Conservation (phyloP, 92 coral and sea anemone species). For the Zoanthus solanderi region DNA sequence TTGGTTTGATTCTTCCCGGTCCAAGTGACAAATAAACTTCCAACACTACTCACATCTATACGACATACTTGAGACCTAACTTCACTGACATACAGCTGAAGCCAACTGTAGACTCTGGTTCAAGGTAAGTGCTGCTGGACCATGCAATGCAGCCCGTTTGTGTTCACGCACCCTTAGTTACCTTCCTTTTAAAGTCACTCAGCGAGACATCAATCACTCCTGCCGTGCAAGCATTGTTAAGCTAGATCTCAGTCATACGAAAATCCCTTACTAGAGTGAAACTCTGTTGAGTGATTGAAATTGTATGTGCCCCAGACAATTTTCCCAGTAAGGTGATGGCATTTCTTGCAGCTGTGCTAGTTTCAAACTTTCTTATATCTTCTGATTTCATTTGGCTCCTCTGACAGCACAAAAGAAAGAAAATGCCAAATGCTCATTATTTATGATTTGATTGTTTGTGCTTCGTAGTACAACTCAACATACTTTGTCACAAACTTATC, state of each 20-base stretch:
- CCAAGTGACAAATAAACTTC: slow-evolving; percentile 34
- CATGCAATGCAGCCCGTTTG: slow-evolving; percentile 39
- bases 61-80: slow-evolving; percentile 27
- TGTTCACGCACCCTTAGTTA: background rate
- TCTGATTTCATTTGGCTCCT: slow-evolving; percentile 62
- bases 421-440: slow-evolving; percentile 78
- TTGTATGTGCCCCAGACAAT: slow-evolving; percentile 5
- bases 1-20: slow-evolving; percentile 19
- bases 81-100: slow-evolving; percentile 5
- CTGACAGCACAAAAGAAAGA: slow-evolving; percentile 63
- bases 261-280: slow-evolving; percentile 28
- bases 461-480: slow-evolving; percentile 54
- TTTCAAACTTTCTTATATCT: slow-evolving; percentile 14
- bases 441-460: slow-evolving; percentile 73
- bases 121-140: slow-evolving; percentile 37
- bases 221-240: slow-evolving; percentile 41
- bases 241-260: slow-evolving; percentile 36
- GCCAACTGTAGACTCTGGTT: slow-evolving; percentile 32
- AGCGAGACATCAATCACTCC: slow-evolving; percentile 39
- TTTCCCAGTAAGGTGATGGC: slow-evolving; percentile 25
- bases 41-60: background rate
- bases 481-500: slow-evolving; percentile 57
- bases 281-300: slow-evolving; percentile 19
- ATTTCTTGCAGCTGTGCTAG: slow-evolving; percentile 38
- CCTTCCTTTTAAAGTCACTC: slow-evolving; percentile 9